These are phyloP conservation scores for Ormyrus labotus DNA, from an alignment of 2,888 invertebrate species.

Conservation along the genomic window DNA sequence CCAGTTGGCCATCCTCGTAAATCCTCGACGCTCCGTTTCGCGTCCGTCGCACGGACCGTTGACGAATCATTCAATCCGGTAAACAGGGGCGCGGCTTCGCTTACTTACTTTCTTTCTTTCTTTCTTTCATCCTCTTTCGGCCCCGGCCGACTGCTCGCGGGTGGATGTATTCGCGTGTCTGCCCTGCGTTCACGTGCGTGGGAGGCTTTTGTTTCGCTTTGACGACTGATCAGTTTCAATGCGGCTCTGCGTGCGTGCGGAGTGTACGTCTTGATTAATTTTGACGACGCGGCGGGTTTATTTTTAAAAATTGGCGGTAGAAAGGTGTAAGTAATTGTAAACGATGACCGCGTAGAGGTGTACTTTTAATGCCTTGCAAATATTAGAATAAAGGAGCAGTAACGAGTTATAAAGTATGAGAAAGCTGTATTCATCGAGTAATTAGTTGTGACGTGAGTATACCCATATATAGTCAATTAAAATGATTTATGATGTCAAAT, in stretches of 20 bases:
- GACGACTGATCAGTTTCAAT: background rate
- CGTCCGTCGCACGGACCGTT: background rate
- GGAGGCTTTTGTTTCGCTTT: background rate
- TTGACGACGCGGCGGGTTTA: too few relatives aligned
- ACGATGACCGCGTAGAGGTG: too few relatives aligned
- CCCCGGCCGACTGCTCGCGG: too few relatives aligned
- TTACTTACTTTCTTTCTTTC: background rate
- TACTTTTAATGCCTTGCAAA: too few relatives aligned
- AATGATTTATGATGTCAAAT: too few relatives aligned
- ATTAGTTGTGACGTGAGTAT: too few relatives aligned
- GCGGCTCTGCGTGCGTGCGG: background rate
- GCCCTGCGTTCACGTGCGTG: background rate
- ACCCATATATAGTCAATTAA: too few relatives aligned
- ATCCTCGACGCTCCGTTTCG: background rate
- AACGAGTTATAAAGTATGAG: too few relatives aligned
- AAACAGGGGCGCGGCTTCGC: conserved; percentile 30
- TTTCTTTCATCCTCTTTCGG: background rate
- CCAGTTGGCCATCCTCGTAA: conserved; percentile 28
- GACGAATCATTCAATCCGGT: conserved; percentile 29
- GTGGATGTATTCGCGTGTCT: background rate
- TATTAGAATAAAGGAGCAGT: too few relatives aligned
- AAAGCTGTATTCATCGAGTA: too few relatives aligned
- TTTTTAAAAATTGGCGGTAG: too few relatives aligned
- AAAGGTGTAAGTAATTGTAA: too few relatives aligned
- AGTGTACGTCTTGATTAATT: background rate